Evolutionary conservation across 1,140 invertebrate genomes (phyloP).

Genomic region (Drosophila seguyi): DNA sequence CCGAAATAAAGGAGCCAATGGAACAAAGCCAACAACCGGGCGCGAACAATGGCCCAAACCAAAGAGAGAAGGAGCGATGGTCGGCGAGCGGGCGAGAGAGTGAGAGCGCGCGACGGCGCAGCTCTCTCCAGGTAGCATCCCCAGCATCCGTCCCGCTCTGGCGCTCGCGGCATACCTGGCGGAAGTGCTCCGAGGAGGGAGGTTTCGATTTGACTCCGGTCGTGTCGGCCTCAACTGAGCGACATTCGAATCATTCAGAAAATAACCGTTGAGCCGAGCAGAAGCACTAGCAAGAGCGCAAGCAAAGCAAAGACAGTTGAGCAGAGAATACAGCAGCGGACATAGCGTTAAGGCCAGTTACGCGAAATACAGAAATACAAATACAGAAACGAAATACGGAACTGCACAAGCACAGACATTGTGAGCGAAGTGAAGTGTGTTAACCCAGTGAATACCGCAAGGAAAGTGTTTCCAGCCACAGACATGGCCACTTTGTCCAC

Average conservation of each 20-base stretch:
- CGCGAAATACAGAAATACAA: slow-evolving; percentile 7
- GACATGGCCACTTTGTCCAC: slow-evolving; percentile 81
- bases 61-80: slow-evolving; percentile 52
- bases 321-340: slow-evolving; percentile 6
- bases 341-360: slow-evolving; percentile 20
- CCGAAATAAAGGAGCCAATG: slow-evolving; percentile 82
- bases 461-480: slow-evolving; percentile 6
- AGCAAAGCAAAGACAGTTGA: slow-evolving; percentile 47
- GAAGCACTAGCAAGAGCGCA: slow-evolving; percentile 61
- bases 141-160: slow-evolving; percentile 51
- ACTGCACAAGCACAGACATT: slow-evolving; percentile 33
- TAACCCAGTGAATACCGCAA: slow-evolving; percentile 38
- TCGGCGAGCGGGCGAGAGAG: slow-evolving; percentile 28
- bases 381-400: slow-evolving; percentile 2
- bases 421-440: slow-evolving; percentile 46
- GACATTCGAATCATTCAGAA: slow-evolving; percentile 77
- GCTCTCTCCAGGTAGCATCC: slow-evolving; percentile 39
- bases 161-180: slow-evolving; percentile 24
- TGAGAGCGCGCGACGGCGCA: slow-evolving; percentile 41
- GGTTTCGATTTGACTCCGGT: slow-evolving; percentile 74
- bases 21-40: slow-evolving; percentile 75
- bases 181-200: slow-evolving; percentile 51
- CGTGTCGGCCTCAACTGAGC: slow-evolving; percentile 73
- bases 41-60: slow-evolving; percentile 61
- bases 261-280: slow-evolving; percentile 81